These are phyloP conservation scores for Eubasilissa regina DNA, from an alignment of 1,140 invertebrate genomes.

Conservation along the genomic window DNA sequence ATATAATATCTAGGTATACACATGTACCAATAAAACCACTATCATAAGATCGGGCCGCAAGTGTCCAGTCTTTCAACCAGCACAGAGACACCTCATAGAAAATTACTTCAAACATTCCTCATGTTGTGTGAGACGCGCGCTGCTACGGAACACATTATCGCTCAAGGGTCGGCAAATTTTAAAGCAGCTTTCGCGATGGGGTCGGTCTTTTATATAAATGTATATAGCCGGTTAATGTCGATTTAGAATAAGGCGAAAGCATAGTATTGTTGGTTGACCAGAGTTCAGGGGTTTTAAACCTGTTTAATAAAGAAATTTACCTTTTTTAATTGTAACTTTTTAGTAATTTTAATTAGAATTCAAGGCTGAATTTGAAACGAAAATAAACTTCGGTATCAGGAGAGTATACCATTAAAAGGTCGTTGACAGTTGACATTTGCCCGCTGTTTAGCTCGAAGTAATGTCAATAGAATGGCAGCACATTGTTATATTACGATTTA, in stretches of 20 bases:
- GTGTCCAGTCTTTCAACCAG: neutral
- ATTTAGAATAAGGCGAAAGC: constrained; percentile 33
- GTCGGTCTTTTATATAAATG: constrained; percentile 4
- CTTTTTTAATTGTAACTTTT: no score
- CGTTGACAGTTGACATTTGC: no score
- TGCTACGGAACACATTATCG: neutral
- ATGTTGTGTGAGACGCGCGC: neutral
- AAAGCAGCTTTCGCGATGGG: neutral
- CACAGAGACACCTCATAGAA: neutral
- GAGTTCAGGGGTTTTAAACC: constrained; percentile 16
- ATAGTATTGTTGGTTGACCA: constrained; percentile 36
- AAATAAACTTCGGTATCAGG: no score
- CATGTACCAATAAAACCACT: constrained; percentile 36
- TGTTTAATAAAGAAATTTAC: neutral
- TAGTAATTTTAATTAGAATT: no score
- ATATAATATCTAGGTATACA: constrained; percentile 30
- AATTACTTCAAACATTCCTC: neutral
- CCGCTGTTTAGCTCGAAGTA: no score
- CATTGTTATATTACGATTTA: no score
- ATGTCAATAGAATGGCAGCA: no score
- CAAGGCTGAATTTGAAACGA: no score
- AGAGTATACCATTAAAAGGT: no score
- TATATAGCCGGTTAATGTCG: constrained; percentile 29
- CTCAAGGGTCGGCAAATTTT: neutral
- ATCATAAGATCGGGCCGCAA: constrained; percentile 21